Percentiles rank a stretch among this genome's conserved stretches.
These are phyloP conservation scores for Lapara coniferarum DNA, from an alignment of 2,888 invertebrate species.

Conservation along the genomic window DNA sequence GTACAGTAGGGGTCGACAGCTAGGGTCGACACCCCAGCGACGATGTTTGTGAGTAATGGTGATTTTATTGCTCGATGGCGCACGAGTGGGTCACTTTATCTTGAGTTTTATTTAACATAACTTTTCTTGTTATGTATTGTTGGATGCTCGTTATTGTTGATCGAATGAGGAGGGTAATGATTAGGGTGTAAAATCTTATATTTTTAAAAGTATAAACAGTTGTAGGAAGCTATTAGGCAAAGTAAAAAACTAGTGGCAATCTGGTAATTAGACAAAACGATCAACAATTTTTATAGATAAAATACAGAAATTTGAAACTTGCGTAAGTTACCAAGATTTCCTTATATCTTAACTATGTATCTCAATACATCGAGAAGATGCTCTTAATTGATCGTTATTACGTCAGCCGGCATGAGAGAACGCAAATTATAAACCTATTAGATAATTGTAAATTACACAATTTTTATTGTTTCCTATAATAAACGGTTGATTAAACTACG, in stretches of 20 bases:
- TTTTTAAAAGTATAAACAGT: not conserved
- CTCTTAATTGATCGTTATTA: not conserved
- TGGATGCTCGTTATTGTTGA: not conserved
- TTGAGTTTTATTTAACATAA: not conserved
- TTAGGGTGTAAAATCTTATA: not conserved
- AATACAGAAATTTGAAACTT: too few species aligned
- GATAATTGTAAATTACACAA: not conserved
- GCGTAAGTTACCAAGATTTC: too few species aligned
- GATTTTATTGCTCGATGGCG: slow-evolving; percentile 26
- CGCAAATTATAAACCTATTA: not conserved
- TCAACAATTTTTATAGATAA: too few species aligned
- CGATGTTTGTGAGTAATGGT: slow-evolving; percentile 32
- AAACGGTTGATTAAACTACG: not conserved
- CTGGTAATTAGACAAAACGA: too few species aligned
- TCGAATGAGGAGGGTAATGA: not conserved
- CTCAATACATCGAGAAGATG: too few species aligned
- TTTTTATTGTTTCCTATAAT: slow-evolving; percentile 5
- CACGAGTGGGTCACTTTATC: slow-evolving; percentile 4
- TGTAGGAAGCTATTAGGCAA: too few species aligned
- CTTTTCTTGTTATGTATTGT: not conserved
- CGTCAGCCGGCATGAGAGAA: not conserved
- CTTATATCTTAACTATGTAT: too few species aligned
- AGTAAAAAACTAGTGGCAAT: too few species aligned
- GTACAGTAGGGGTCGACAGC: slow-evolving; percentile 34
- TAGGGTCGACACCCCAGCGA: slow-evolving; percentile 38